These are phyloP conservation scores for Chlorops oryzae DNA, from an alignment of 1,140 invertebrate species.

Conservation along the genomic window DNA sequence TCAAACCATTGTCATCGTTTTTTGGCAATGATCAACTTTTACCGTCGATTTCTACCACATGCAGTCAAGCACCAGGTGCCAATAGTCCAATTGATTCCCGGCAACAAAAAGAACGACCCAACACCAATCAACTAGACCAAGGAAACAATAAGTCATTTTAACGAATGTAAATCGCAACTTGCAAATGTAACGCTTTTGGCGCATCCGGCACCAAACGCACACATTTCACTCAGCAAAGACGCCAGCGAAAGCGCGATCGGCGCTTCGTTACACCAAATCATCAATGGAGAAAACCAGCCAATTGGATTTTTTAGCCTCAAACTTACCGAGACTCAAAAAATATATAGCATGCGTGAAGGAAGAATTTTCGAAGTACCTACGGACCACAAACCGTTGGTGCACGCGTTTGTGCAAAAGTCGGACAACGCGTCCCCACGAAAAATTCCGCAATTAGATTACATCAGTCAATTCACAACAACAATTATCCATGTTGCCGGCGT, in stretches of 20 bases:
- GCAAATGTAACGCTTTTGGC: background rate
- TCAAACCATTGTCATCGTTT: slow-evolving; percentile 2
- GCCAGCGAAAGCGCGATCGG: slow-evolving; percentile 21
- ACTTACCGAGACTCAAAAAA: slow-evolving; percentile 17
- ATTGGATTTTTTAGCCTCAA: too few species aligned
- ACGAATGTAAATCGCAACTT: too few species aligned
- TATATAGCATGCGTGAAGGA: slow-evolving; percentile 38
- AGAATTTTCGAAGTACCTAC: slow-evolving; percentile 34
- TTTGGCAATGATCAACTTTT: too few species aligned
- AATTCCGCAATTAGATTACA: slow-evolving; percentile 24
- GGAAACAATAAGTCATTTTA: background rate
- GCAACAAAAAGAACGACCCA: background rate
- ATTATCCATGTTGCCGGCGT: too few species aligned
- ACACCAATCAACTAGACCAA: too few species aligned
- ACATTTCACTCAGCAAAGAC: slow-evolving; percentile 12
- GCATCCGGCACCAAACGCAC: background rate
- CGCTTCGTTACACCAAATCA: slow-evolving; percentile 18
- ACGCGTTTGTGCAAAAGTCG: slow-evolving; percentile 18
- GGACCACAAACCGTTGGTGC: slow-evolving; percentile 47
- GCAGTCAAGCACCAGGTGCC: background rate
- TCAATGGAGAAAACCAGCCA: slow-evolving; percentile 18
- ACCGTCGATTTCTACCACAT: too few species aligned
- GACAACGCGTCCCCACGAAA: too few species aligned
- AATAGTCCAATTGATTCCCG: background rate
- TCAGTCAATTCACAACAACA: too few species aligned